Percentiles rank a stretch among this genome's conserved stretches.
These are phyloP conservation scores for Orchestes rusci DNA, from an alignment of 2,888 invertebrate genomes.

Conservation along the genomic window DNA sequence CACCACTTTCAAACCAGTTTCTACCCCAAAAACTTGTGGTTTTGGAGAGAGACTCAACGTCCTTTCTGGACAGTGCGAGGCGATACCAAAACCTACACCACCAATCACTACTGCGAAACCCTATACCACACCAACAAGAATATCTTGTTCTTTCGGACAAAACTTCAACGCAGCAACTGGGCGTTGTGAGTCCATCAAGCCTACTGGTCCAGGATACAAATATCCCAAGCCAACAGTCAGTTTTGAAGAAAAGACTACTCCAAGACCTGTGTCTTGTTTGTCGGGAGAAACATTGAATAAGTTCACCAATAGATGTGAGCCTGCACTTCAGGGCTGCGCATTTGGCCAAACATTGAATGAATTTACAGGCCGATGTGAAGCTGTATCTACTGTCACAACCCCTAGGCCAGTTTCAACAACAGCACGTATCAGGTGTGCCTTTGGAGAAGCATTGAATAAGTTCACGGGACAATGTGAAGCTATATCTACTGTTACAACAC, in stretches of 20 bases:
- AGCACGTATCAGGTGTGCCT: conserved; percentile 6
- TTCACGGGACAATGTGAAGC: conserved; percentile 13
- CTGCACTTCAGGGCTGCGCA: not conserved
- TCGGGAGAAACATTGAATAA: conserved; percentile 10
- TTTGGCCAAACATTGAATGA: conserved; percentile 9
- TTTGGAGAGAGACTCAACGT: conserved; percentile 12
- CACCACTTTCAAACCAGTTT: conserved; percentile 3
- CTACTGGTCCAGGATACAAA: conserved; percentile 9
- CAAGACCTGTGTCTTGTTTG: conserved; percentile 3
- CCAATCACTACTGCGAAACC: not conserved
- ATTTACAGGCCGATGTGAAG: conserved; percentile 10
- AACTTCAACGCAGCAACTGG: conserved; percentile 8
- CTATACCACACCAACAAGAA: conserved; percentile 13
- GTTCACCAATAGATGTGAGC: conserved; percentile 12
- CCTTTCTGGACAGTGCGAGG: conserved; percentile 13
- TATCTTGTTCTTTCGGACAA: conserved; percentile 17
- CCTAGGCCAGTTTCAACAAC: conserved; percentile 7
- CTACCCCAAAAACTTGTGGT: conserved; percentile 5
- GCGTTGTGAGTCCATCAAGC: conserved; percentile 12
- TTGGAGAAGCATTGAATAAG: conserved; percentile 7
- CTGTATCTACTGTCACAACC: conserved; percentile 2
- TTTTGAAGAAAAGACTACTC: conserved; percentile 8
- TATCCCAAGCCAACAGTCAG: conserved; percentile 12
- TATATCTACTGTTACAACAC: conserved; percentile 8
- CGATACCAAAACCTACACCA: not conserved